Evolutionary conservation across 2,113 vertebrate genomes (phyloP).

Genomic region (Passer domesticus): DNA sequence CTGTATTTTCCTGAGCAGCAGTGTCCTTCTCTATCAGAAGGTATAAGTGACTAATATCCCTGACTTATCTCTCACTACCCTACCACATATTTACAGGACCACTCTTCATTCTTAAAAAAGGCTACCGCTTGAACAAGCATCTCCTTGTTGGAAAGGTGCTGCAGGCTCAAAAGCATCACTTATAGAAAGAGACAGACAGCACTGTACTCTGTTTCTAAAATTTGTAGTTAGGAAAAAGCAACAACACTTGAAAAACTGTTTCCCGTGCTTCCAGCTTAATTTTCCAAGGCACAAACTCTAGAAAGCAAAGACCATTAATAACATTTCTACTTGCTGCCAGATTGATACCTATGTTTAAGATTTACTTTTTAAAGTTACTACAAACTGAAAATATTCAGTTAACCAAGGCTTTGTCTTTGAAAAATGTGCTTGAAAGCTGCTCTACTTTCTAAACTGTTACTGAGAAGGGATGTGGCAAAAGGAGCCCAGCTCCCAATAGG

Average conservation of each 20-base stretch:
- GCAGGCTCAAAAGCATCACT: neutral
- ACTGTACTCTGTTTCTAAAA: neutral
- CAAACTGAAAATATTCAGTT: neutral
- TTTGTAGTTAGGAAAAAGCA: neutral
- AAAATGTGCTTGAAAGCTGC: neutral
- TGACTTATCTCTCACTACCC: neutral
- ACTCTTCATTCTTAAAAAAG: neutral
- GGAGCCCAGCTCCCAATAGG: neutral
- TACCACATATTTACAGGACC: neutral
- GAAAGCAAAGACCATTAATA: neutral
- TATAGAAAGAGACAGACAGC: neutral
- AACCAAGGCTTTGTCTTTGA: neutral
- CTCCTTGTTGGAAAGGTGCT: neutral
- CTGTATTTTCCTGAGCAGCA: neutral
- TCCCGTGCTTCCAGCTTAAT: neutral
- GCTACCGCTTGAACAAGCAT: neutral
- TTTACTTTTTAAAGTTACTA: neutral
- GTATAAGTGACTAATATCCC: neutral
- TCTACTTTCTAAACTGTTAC: neutral
- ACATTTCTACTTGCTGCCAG: neutral
- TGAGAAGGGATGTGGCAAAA: neutral
- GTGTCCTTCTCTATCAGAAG: neutral
- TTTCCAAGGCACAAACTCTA: neutral
- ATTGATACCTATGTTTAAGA: neutral
- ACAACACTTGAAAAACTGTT: neutral